A percentile compares a stretch with the other conserved stretches of the same genome.
These are phyloP conservation scores for Drosophila ohnishii DNA, from an alignment of 1,140 invertebrate genomes.

Conservation along the genomic window DNA sequence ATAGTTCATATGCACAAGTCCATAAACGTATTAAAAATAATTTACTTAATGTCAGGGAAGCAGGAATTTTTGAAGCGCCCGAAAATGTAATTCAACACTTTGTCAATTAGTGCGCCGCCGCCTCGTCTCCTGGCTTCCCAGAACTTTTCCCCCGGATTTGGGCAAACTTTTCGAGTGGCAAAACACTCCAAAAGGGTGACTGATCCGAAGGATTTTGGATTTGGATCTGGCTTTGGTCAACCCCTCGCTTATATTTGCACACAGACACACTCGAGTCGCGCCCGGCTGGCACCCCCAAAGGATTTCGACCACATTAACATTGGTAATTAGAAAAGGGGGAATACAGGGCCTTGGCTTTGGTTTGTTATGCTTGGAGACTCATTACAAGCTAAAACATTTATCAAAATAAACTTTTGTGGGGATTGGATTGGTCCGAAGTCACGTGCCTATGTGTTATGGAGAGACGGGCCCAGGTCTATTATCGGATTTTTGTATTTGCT, in stretches of 20 bases:
- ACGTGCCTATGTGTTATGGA: not conserved
- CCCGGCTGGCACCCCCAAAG: slow-evolving; percentile 53
- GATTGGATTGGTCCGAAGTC: slow-evolving; percentile 17
- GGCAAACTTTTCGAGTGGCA: slow-evolving; percentile 36
- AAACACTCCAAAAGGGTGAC: slow-evolving; percentile 65
- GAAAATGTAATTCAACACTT: slow-evolving; percentile 78
- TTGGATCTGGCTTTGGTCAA: slow-evolving; percentile 14
- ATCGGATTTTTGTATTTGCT: not conserved
- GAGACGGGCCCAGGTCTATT: not conserved
- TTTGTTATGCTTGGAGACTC: slow-evolving; percentile 32
- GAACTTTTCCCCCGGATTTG: slow-evolving; percentile 14
- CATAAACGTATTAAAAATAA: slow-evolving; percentile 83
- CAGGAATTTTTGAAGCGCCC: slow-evolving; percentile 50
- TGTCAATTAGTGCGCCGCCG: slow-evolving; percentile 66
- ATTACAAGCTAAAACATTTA: slow-evolving; percentile 42
- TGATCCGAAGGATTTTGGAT: slow-evolving; percentile 27
- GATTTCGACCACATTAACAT: slow-evolving; percentile 66
- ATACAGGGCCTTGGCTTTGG: slow-evolving; percentile 10
- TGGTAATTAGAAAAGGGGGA: slow-evolving; percentile 66
- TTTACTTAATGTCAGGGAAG: slow-evolving; percentile 79
- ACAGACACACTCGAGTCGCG: slow-evolving; percentile 40
- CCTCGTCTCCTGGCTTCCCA: not conserved
- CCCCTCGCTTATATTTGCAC: slow-evolving; percentile 51
- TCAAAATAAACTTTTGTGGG: slow-evolving; percentile 42
- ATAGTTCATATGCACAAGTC: slow-evolving; percentile 66